These are phyloP conservation scores for Corydoras maculifer DNA, from an alignment of 2,113 vertebrate species.

Conservation along the genomic window DNA sequence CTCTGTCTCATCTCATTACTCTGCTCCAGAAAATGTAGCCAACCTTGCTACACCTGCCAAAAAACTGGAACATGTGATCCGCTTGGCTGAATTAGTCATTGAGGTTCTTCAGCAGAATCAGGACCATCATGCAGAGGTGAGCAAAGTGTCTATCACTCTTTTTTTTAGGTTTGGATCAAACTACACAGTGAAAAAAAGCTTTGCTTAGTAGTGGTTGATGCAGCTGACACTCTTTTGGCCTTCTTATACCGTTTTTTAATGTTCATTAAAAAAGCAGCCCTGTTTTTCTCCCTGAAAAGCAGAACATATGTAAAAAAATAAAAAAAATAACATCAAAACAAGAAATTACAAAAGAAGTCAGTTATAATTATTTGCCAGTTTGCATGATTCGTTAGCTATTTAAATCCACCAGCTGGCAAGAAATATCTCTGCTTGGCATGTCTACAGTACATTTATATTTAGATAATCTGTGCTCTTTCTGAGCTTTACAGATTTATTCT, in stretches of 20 bases:
- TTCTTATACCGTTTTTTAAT: conserved; percentile 32
- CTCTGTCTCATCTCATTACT: conserved; percentile 69
- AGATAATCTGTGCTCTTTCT: conserved; percentile 61
- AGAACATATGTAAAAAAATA: conserved; percentile 10
- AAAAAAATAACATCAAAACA: conserved; percentile 7
- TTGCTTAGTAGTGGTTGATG: conserved; percentile 26
- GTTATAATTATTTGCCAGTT: conserved; percentile 19
- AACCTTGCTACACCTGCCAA: conserved; percentile 98
- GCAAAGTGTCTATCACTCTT: conserved; percentile 50
- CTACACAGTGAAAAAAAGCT: not conserved
- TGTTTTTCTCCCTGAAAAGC: conserved; percentile 7
- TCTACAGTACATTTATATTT: conserved; percentile 56
- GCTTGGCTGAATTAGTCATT: conserved; percentile 96
- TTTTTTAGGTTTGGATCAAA: not conserved
- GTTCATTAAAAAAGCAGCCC: conserved; percentile 11
- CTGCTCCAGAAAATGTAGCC: conserved; percentile 98
- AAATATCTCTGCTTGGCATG: conserved; percentile 40
- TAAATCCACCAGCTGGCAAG: conserved; percentile 23
- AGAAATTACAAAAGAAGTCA: not conserved
- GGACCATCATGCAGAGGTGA: conserved; percentile 99
- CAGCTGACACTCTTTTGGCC: conserved; percentile 1
- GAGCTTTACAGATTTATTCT: conserved; percentile 73
- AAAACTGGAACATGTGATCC: conserved; percentile 98
- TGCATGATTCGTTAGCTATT: conserved; percentile 34
- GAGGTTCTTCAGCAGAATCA: conserved; percentile 99